Base-by-base conservation (phyloP, 2,888 invertebrate genomes). In the Beris morrisii region DNA sequence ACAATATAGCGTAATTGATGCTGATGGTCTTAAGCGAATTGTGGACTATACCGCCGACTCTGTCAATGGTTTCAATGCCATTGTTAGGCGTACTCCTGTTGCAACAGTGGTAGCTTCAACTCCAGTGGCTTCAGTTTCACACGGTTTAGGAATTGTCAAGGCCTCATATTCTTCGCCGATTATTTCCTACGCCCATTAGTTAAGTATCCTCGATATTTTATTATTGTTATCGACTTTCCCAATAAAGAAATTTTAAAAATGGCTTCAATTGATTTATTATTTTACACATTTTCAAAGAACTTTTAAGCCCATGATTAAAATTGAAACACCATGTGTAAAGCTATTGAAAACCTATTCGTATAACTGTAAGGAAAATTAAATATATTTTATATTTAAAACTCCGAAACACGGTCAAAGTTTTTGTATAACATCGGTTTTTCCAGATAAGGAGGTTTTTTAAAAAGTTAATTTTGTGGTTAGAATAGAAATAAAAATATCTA, bases 1-100 rank as follows among this genome's bases (percentile, higher is more conserved):
- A 54, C 76, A 78, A 71, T 79, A 79, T 68, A 76, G 78, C 0
- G 70, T 79, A 57, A 71, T 76, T 50, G 78, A 79, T 71, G 71
- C 79, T 54, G 79, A 79, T 73, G 79, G 78, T 4, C 74, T 72
- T 67, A 75, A 74, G 65, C 74, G 78, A 61, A 75, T 73, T 31
- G 78, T 78, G 11, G 76, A 75, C n/a, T 78, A 78, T 70, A 74
- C 75, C 52, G 75, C 79, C 50, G 78, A 78, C 69, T 72, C 77
- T 68, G 70, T 76, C 54, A 75, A 77, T 54, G 79, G 79, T 52
- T 79, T 79, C 74, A 78, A 78, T 66, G 78, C 78, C 63, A 76
- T 79, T 22, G 79, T 79, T 4, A 56, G 64, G 3, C 70, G 72
- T 45, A 63, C 70, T 22, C 68, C 68, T 22, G 12, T 69, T 64